These are phyloP conservation scores for Neostethus bicornis DNA, from an alignment of 2,797 vertebrate genomes.

Conservation along the genomic window DNA sequence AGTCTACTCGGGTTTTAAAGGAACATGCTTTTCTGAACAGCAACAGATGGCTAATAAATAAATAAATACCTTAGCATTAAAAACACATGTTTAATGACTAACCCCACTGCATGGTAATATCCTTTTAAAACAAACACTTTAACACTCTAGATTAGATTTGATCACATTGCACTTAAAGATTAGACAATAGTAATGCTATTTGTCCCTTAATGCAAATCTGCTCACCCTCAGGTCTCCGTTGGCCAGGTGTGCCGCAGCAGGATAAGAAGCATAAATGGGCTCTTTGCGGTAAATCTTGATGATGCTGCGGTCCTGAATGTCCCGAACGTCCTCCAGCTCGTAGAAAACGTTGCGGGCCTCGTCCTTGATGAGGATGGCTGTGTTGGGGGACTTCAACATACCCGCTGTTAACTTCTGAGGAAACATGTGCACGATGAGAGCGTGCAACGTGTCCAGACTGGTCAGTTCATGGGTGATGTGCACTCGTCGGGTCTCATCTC, in stretches of 20 bases:
- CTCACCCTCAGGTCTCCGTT: conserved; percentile 97
- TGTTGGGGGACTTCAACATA: conserved; percentile 98
- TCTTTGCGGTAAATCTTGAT: conserved; percentile 99
- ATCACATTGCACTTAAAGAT: conserved; percentile 25
- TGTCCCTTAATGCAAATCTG: conserved; percentile 1
- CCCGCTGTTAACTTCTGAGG: conserved; percentile 98
- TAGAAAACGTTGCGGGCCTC: conserved; percentile 98
- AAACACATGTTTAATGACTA: conserved; percentile 68
- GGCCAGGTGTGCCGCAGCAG: conserved; percentile 89
- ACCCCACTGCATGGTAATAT: conserved; percentile 42
- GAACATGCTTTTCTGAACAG: conserved; percentile 59
- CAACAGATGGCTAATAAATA: conserved; percentile 74
- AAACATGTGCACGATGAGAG: conserved; percentile 99
- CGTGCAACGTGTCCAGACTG: conserved; percentile 97
- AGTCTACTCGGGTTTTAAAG: conserved; percentile 61
- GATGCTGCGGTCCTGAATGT: conserved; percentile 98
- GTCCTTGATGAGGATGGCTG: conserved; percentile 98
- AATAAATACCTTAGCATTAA: conserved; percentile 65
- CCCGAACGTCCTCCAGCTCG: conserved; percentile 95
- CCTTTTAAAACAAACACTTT: conserved; percentile 52
- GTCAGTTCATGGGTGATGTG: conserved; percentile 98
- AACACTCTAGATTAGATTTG: conserved; percentile 17
- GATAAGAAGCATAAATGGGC: conserved; percentile 95
- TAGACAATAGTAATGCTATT: conserved; percentile 12
- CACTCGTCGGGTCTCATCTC: conserved; percentile 94